phyloP scores from a whole-genome alignment of 2,797 vertebrate species.

The Sphaeramia orbicularis region DNA sequence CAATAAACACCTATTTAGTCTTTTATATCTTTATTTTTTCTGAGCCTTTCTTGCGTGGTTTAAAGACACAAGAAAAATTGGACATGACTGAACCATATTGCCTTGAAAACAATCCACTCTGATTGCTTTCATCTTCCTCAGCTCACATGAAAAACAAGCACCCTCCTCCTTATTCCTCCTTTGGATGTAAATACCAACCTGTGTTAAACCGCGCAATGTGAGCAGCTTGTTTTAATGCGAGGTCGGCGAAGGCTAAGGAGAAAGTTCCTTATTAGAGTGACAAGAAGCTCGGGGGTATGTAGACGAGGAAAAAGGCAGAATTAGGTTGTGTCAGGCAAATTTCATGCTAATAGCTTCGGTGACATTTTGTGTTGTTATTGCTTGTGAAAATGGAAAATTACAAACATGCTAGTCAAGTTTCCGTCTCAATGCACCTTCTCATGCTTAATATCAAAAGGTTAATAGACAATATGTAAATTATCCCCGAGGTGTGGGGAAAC shows the following conservation, averaged over 20 bases:
- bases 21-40: too few species aligned
- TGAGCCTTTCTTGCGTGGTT: too few species aligned
- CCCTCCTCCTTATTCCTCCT: neutral
- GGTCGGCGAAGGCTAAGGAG: neutral
- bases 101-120: too few species aligned
- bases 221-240: constrained; percentile 14
- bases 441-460: constrained; percentile 76
- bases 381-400: constrained; percentile 68
- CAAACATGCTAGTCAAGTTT: constrained; percentile 64
- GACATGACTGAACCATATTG: too few species aligned
- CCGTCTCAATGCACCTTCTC: constrained; percentile 53
- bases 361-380: constrained; percentile 76
- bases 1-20: too few species aligned
- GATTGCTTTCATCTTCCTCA: too few species aligned
- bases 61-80: too few species aligned
- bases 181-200: constrained; percentile 30
- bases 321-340: constrained; percentile 63
- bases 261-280: constrained; percentile 38
- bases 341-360: constrained; percentile 69
- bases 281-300: constrained; percentile 49
- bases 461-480: constrained; percentile 78
- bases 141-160: too few species aligned
- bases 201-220: constrained; percentile 26
- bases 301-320: constrained; percentile 39
- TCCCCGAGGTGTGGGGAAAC: constrained; percentile 41